These are phyloP conservation scores for Odontamblyopus lacepedii DNA, from an alignment of 2,797 vertebrate species.

Conservation along the genomic window DNA sequence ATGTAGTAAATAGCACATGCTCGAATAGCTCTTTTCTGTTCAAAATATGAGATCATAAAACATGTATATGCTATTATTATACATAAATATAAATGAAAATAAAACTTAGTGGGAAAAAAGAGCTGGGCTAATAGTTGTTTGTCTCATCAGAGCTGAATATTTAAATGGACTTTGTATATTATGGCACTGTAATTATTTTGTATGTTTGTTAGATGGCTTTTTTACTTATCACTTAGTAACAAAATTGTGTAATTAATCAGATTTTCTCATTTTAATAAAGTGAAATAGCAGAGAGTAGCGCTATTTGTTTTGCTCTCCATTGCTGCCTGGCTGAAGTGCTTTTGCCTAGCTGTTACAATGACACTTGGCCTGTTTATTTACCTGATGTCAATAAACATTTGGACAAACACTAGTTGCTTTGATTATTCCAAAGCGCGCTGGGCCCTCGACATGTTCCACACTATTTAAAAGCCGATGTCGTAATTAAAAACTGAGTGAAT, in stretches of 20 bases:
- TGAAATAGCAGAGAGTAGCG: slow-evolving; percentile 2
- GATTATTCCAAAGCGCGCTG: slow-evolving; percentile 6
- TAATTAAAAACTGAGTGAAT: slow-evolving; percentile 65
- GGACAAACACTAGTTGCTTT: not conserved
- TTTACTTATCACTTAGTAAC: not conserved
- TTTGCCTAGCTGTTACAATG: not conserved
- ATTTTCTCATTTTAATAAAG: not conserved
- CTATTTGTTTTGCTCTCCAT: not conserved
- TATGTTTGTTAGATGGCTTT: not conserved
- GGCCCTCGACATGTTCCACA: slow-evolving; percentile 36
- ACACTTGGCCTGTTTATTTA: slow-evolving; percentile 4
- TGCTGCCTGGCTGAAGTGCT: not conserved
- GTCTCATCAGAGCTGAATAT: not conserved
- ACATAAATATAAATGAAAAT: not conserved
- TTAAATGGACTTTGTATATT: not conserved
- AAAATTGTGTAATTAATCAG: not conserved
- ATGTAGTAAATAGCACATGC: no score
- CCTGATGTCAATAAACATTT: slow-evolving; percentile 9
- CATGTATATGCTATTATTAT: no score
- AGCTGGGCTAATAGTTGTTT: not conserved
- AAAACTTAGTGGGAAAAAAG: not conserved
- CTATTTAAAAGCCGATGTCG: slow-evolving; percentile 58
- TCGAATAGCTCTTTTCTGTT: no score
- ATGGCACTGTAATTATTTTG: not conserved
- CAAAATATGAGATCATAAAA: no score